Base-by-base conservation (phyloP, 1,140 invertebrate genomes). In the Nylanderia fulva region DNA sequence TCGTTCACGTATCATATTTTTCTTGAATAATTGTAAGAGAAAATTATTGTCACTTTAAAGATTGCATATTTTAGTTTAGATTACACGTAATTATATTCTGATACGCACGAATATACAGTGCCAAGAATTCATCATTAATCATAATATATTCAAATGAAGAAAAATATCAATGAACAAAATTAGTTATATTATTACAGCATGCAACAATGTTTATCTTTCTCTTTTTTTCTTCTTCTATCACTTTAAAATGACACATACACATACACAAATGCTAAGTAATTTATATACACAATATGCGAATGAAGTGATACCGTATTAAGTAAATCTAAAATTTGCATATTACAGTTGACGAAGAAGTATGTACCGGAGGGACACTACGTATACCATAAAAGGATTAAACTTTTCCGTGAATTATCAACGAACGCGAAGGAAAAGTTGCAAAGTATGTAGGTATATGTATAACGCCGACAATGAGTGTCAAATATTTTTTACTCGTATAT, bases 381-480 rank as follows among this genome's bases (percentile, higher is more conserved):
- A 42, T n/a, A n/a, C n/a, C n/a, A n/a, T 60, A 42, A 68, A 79
- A 79, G 75, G 75, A 79, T 68, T 79, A 79, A 77, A 66, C 27
- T 68, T 66, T 52, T 42, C 68, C 39, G 33, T 66, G 75, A 79
- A 68, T 79, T 79, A 79, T 79, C 75, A 79, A 33, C 18, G 21
- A 68, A 66, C 7, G 7, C 11, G n/a, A 27, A 36, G 61, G 15
- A 79, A 79, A 79, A 79, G 63, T 79, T 79, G n/a, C 60, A 13
- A 48, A n/a, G n/a, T n/a, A n/a, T n/a, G n/a, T n/a, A n/a, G n/a
- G 27, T 39, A n/a, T 52, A 42, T 13, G 58, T 63, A n/a, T 75
- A 63, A 63, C 13, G 18, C 29, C 54, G 39, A 27, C 56, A 63
- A 76, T 63, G 74, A 76, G 33, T 21, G 48, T 29, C n/a, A 58